Evolutionary conservation across 2,113 vertebrate species (phyloP), one percentile per base, ranked within the genome.

Genomic region (Eudyptes chrysolophus): DNA sequence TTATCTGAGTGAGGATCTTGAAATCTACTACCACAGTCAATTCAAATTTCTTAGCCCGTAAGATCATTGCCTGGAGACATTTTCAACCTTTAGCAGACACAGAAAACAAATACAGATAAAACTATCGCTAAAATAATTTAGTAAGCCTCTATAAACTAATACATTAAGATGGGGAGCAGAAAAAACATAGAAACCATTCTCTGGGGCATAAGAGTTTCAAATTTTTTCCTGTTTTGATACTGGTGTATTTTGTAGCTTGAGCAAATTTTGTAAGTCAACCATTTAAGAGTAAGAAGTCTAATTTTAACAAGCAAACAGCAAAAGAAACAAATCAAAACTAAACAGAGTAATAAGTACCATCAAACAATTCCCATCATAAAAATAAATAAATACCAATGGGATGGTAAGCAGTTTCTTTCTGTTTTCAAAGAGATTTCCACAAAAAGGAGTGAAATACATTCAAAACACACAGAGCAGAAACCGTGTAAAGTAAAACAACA

Each of bases 41-140:
- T 62, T 7, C n/a, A 49, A 74, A 77, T 44, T 36, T 57, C 12
- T 84, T 72, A 57, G 10, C 4, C n/a, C 2, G 1, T 27, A 55
- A 95, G 9, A 71, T 60, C 16, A 17, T 58, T 0, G 0, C 9
- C 20, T 55, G 17, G 25, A 82, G 48, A 49, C 1, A 54, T 78
- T 78, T 96, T 92, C 22, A 75, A 15, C 40, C 22, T 66, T 87
- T 57, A 72, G 30, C 26, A 78, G 10, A 6, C 11, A n/a, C 22
- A 48, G 48, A 64, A 62, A 71, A 55, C 5, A 51, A 78, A 58
- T 51, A 24, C 19, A 79, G 38, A 58, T 24, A 68, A 87, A 93
- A 57, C 1, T 11, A 85, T 48, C 20, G 27, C 9, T 64, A 52
- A 70, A 84, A 60, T 54, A 68, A 60, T 60, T 62, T 24, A 51